Evolutionary conservation across 2,797 vertebrate species (phyloP), one percentile per base, ranked within the genome.

Genomic region (Chromobotia macracanthus): DNA sequence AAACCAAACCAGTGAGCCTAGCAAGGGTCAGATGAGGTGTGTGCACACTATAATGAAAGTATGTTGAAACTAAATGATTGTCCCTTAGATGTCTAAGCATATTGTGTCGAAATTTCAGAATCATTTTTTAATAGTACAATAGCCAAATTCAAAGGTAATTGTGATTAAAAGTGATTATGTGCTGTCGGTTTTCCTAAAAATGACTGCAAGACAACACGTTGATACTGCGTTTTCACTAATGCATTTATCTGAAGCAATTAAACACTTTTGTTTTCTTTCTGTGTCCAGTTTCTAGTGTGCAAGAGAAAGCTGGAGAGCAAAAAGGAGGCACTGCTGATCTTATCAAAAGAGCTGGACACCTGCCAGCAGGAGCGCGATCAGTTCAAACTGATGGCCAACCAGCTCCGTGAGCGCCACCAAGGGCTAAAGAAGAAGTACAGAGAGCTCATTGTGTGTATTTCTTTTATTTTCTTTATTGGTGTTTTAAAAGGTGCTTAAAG

Each of bases 291-390:
- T 81, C 86, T 99, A 38, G 92, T 99, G 61, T 99, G 97, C 82
- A 99, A 98, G 85, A 92, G 93, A 81, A 99, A 99, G 87, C 88
- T 99, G 0, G 97, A 99, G 88, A 99, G 98, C 83, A 99, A 99
- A 87, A 99, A 96, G 83, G 97, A 99, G 81, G 98, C 98, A 5
- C 86, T 99, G 58, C 91, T 99, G 82, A 99, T 99, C 87, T 94
- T 99, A 77, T 99, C 97, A 15, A 98, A 99, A 88, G 97, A 99
- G 88, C 91, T 99, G 90, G 98, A 98, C 88, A 95, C 93, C 18
- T 98, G 98, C 88, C 98, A 99, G 76, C 97, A 99, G 90, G 97
- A 99, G 87, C 91, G 97, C 55, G 98, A 99, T 91, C 97, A 99
- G 89, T 99, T 94, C 92, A 94, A 96, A 68, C 94, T 99, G 88